A percentile compares a stretch with the other conserved stretches of the same genome.
Conservation (phyloP, 2,888 invertebrate species). For the Chirona hameri region DNA sequence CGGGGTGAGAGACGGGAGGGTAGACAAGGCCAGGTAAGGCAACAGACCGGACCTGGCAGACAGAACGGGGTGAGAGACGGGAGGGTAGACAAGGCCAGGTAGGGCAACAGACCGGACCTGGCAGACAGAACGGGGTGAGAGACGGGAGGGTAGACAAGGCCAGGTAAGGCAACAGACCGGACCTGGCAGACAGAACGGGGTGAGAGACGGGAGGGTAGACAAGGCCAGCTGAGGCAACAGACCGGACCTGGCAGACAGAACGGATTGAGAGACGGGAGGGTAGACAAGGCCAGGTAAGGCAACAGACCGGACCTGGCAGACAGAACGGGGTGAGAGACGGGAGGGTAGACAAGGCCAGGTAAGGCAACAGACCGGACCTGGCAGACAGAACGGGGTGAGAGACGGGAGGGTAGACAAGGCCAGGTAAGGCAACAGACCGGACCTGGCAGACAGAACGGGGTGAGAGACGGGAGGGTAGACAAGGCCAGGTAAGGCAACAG, state of each 20-base stretch:
- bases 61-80: background rate
- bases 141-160: background rate
- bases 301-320: background rate
- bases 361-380: background rate
- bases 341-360: background rate
- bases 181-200: background rate
- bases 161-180: background rate
- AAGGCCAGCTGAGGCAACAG: background rate
- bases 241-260: background rate
- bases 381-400: background rate
- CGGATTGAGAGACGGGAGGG: background rate
- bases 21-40: too few relatives aligned
- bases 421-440: background rate
- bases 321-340: background rate
- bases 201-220: background rate
- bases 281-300: too few relatives aligned
- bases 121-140: background rate
- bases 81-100: background rate
- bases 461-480: background rate
- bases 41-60: background rate
- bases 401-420: background rate
- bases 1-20: background rate
- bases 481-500: background rate
- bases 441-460: background rate
- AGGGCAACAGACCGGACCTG: background rate